Base-by-base conservation (phyloP, 2,797 vertebrate genomes). In the Tarsius wallacei region DNA sequence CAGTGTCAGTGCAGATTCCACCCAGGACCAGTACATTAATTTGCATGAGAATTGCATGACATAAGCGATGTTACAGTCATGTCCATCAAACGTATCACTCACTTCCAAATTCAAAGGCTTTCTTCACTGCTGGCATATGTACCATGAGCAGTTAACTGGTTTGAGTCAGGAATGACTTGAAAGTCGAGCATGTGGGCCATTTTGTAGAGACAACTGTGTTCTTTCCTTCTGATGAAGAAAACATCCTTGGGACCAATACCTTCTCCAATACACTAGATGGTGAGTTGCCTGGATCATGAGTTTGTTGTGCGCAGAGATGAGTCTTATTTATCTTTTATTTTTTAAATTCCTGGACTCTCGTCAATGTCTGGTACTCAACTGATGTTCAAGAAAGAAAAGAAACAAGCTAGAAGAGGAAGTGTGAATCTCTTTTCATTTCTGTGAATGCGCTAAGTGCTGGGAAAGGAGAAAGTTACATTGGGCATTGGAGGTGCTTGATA, bases 101-200 rank as follows among this genome's bases (percentile, higher is more conserved):
- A 76, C 66, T 85, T 77, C 49, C 28, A 66, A 81, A 95, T 77
- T 61, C 64, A 68, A 74, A 92, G 81, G 74, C n/a, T 74, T 96
- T 59, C 70, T 96, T 59, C 70, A 28, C 11, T 64, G 89, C 10
- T 70, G 21, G 78, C 11, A 84, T 28, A 22, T 24, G 63, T 59
- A 61, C 84, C n/a, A 57, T 17, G 90, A 89, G 66, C 78, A 89
- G 28, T 77, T 63, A 94, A 86, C 42, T 71, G n/a, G 28, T 78
- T 94, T 90, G 70, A 83, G 55, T 59, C 26, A 82, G 76, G 22
- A 59, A 89, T 53, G 82, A 71, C 42, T 14, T 84, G 87, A 66
- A 90, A 74, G 71, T 83, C 90, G 93, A 74, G 55, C 55, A 74
- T 55, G 24, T n/a, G 0, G 59, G 66, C 57, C 8, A 7, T 31